Evolutionary conservation across 2,113 vertebrate genomes (phyloP), one percentile per base, ranked within the genome.

Genomic region (Cromileptes altivelis): DNA sequence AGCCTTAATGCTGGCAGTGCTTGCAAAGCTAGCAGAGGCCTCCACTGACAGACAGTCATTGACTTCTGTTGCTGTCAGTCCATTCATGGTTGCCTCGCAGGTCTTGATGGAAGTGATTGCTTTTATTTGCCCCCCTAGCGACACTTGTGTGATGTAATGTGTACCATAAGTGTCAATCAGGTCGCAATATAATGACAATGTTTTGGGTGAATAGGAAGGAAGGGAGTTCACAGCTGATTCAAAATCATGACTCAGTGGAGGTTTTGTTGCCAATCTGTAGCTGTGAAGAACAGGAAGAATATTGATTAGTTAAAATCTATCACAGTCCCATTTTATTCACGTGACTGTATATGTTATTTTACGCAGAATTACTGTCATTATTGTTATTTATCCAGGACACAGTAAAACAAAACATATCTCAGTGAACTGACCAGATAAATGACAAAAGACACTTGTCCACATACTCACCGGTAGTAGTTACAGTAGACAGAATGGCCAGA

Each of bases 91-190:
- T 1, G 90, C 89, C 75, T 81, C 1, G 6, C 94, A 95, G 33
- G 81, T 88, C 56, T 30, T 80, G 12, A 95, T 25, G 1, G 94
- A 60, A 21, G 94, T 94, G 40, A 86, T 7, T 7, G 85, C 79
- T 61, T 90, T 92, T 5, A 91, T 65, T 55, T 80, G 10, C 0
- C 92, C 92, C 2, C 94, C 94, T 2, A 93, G 73, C 25, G 2
- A 33, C 23, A 92, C 94, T 6, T 73, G 11, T 15, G 3, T 83
- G 47, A 90, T 88, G 70, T 63, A 93, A 83, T 95, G 94, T 21
- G 94, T 95, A 4, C 94, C 94, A 19, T 88, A 95, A 0, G 75
- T 93, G 50, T 75, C 52, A 1, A 95, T 89, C 19, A 94, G 12
- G 6, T 40, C 13, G 7, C 10, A 69, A 72, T 91, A 95, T 2